Percentiles rank a stretch among this genome's conserved stretches.
Evolutionary conservation across 2,797 vertebrate genomes (phyloP).

Genomic region (Poecilia velifera): DNA sequence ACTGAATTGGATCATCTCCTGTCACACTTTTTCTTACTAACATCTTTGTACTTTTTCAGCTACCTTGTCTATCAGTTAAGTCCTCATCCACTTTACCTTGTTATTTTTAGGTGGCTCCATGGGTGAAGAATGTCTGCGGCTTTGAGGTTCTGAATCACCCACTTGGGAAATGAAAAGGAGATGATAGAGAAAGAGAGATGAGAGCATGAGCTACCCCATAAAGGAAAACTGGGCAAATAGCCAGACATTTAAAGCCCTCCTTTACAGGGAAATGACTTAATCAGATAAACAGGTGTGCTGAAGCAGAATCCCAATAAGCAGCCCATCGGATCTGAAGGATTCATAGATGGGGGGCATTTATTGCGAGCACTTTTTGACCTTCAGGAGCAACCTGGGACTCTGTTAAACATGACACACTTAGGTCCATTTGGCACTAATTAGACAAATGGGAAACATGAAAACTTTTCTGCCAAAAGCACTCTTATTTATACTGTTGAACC

Average conservation of each 20-base stretch:
- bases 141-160: conserved; percentile 73
- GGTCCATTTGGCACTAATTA: conserved; percentile 69
- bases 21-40: conserved; percentile 14
- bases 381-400: conserved; percentile 61
- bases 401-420: conserved; percentile 64
- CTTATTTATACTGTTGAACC: conserved; percentile 34
- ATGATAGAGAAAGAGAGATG: conserved; percentile 62
- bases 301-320: conserved; percentile 67
- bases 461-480: conserved; percentile 44
- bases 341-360: conserved; percentile 49
- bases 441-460: conserved; percentile 55
- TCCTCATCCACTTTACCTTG: conserved; percentile 47
- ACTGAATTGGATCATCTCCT: conserved; percentile 10
- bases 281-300: conserved; percentile 77
- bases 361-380: conserved; percentile 62
- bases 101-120: conserved; percentile 72
- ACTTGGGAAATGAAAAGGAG: conserved; percentile 81
- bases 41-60: conserved; percentile 10
- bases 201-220: conserved; percentile 76
- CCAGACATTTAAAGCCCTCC: conserved; percentile 78
- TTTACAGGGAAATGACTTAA: conserved; percentile 78
- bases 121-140: conserved; percentile 74
- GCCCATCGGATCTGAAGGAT: conserved; percentile 46
- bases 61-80: conserved; percentile 34
- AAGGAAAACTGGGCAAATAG: conserved; percentile 78